A percentile compares a stretch with the other conserved stretches of the same genome.
These are phyloP conservation scores for Syngnathus scovelli DNA, from an alignment of 2,113 vertebrate species.

Conservation along the genomic window DNA sequence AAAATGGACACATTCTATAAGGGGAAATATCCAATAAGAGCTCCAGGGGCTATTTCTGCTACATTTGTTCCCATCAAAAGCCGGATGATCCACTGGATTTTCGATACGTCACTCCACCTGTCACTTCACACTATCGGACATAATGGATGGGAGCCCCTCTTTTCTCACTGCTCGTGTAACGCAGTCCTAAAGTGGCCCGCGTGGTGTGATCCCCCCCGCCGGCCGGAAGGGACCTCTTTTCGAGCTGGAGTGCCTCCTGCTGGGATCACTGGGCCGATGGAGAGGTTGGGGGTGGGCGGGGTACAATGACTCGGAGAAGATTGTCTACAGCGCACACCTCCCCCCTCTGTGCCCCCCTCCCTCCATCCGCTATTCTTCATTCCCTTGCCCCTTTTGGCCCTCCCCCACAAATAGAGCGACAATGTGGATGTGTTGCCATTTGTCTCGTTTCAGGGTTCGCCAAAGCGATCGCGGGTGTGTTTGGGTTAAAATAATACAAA, in stretches of 20 bases:
- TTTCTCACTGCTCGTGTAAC: constrained; percentile 54
- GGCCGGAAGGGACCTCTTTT: constrained; percentile 60
- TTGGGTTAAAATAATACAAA: too few species aligned
- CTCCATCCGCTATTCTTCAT: constrained; percentile 20
- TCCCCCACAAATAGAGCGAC: constrained; percentile 48
- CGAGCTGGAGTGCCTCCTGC: constrained; percentile 67
- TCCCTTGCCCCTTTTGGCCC: constrained; percentile 28
- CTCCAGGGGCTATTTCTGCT: constrained; percentile 71
- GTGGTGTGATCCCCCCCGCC: constrained; percentile 3
- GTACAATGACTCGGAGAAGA: constrained; percentile 47
- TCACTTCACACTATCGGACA: constrained; percentile 63
- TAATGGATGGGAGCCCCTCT: constrained; percentile 65
- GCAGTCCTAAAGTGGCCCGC: constrained; percentile 52
- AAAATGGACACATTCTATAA: constrained; percentile 48
- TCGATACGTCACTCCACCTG: constrained; percentile 51
- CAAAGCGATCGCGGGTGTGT: background rate
- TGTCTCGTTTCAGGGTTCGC: constrained; percentile 38
- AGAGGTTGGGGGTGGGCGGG: constrained; percentile 17
- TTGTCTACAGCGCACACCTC: constrained; percentile 43
- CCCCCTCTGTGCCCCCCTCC: constrained; percentile 39
- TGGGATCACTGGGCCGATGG: constrained; percentile 57
- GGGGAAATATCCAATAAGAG: constrained; percentile 38
- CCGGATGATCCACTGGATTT: constrained; percentile 52
- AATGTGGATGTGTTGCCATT: constrained; percentile 32
- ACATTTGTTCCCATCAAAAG: constrained; percentile 74